A percentile compares a stretch with the other conserved stretches of the same genome.
Evolutionary conservation across 2,113 vertebrate genomes (phyloP).

Genomic region (Eubucco bourcierii): DNA sequence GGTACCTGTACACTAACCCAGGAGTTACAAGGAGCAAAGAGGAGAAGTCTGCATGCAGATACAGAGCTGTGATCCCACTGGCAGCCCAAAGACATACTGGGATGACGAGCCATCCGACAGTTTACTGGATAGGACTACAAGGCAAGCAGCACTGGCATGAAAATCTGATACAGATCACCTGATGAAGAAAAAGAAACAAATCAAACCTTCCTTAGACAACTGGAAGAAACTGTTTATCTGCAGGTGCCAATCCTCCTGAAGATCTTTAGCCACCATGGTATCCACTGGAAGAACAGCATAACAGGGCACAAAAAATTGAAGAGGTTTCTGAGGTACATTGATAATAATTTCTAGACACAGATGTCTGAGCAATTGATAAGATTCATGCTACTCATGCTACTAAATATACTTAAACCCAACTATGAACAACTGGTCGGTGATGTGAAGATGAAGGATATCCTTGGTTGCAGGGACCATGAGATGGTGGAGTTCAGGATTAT

Average conservation of each 20-base stretch:
- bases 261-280: neutral
- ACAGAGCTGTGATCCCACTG: rapidly evolving
- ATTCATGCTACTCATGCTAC: neutral
- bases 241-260: neutral
- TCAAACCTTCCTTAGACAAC: neutral
- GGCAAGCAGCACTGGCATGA: neutral
- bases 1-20: neutral
- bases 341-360: neutral
- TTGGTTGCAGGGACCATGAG: neutral
- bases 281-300: neutral
- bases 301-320: neutral
- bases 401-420: neutral
- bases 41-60: neutral
- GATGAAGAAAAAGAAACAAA: neutral
- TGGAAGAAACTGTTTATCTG: neutral
- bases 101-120: neutral
- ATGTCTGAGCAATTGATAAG: neutral
- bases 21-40: neutral
- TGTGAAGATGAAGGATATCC: neutral
- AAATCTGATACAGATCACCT: neutral
- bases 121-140: neutral
- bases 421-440: neutral
- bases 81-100: neutral
- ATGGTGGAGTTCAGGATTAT: neutral
- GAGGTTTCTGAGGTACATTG: neutral